Conservation (phyloP, 2,888 invertebrate species). For the Nemurella pictetii region DNA sequence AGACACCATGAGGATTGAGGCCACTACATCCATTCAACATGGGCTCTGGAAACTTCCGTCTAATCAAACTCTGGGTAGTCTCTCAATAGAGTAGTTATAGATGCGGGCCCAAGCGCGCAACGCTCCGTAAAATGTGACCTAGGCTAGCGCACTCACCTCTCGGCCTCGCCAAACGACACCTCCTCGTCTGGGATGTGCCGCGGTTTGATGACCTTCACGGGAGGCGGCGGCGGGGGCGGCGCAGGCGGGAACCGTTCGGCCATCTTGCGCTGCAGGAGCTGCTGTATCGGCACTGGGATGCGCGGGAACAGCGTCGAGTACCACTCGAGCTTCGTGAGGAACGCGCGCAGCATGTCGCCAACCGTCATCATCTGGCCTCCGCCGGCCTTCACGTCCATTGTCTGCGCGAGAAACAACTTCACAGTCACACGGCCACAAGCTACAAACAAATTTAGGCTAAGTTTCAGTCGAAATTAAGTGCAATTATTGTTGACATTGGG, state of each 20-base stretch:
- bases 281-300: conserved; percentile 96
- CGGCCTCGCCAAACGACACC: conserved; percentile 54
- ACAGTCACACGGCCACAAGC: not conserved
- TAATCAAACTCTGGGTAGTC: too few species aligned
- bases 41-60: too few species aligned
- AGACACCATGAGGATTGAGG: too few species aligned
- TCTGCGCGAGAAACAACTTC: conserved; percentile 53
- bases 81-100: too few species aligned
- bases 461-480: too few species aligned
- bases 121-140: too few species aligned
- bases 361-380: conserved; percentile 92
- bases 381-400: conserved; percentile 96
- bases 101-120: too few species aligned
- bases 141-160: conserved; percentile 42
- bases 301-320: conserved; percentile 97
- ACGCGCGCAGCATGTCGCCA: conserved; percentile 89
- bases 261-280: conserved; percentile 81
- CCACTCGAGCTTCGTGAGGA: conserved; percentile 96
- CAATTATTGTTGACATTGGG: too few species aligned
- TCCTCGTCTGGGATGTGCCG: conserved; percentile 53
- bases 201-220: conserved; percentile 43
- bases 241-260: conserved; percentile 63
- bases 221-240: conserved; percentile 48
- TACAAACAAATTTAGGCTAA: conserved; percentile 21
- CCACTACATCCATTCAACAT: too few species aligned